Evolutionary conservation across 1,140 invertebrate species (phyloP).

Genomic region (Chrysomallon squamiferum): DNA sequence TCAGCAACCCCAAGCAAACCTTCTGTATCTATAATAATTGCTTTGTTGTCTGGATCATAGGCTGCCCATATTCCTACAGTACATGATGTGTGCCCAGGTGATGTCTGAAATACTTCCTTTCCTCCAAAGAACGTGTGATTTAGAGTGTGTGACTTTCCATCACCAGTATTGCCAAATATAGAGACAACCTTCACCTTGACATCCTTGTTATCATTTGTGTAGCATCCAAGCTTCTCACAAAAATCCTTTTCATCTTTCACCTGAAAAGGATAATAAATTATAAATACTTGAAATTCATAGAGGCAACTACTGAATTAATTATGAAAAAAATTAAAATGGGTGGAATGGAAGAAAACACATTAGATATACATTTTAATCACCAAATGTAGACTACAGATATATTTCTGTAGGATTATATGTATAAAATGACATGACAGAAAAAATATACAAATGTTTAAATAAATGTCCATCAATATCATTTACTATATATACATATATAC

Average conservation of each 20-base stretch:
- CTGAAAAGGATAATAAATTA: slow-evolving; percentile 37
- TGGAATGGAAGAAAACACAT: no score
- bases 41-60: slow-evolving; percentile 71
- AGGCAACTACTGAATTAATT: slow-evolving; percentile 5
- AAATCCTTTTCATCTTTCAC: slow-evolving; percentile 60
- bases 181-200: slow-evolving; percentile 80
- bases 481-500: no score
- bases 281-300: not conserved
- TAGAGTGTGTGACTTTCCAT: slow-evolving; percentile 84
- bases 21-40: slow-evolving; percentile 83
- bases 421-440: no score
- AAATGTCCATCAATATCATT: no score
- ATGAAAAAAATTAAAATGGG: not conserved
- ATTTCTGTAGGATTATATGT: no score
- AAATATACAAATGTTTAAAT: no score
- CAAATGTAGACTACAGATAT: no score
- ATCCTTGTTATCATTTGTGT: slow-evolving; percentile 22
- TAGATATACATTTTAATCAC: no score
- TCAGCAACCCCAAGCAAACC: slow-evolving; percentile 74
- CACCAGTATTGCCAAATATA: slow-evolving; percentile 87
- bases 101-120: slow-evolving; percentile 78
- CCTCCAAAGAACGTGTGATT: slow-evolving; percentile 83
- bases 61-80: slow-evolving; percentile 84
- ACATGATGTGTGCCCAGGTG: slow-evolving; percentile 75
- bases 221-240: slow-evolving; percentile 52